phyloP scores from a whole-genome alignment of 2,888 invertebrate genomes.

The Amphipyra tragopoginis region DNA sequence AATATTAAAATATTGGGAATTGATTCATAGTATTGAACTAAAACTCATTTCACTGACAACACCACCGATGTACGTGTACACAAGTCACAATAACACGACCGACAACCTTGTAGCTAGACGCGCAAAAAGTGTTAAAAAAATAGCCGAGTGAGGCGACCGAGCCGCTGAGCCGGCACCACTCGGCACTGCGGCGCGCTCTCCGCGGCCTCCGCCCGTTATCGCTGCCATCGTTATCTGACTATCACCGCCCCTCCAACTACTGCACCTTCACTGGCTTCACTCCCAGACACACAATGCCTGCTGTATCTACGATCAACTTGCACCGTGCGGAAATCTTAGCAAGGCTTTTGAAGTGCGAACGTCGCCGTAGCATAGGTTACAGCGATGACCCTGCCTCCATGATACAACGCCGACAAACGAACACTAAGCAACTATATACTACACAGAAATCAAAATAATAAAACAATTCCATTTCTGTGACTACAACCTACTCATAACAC shows the following conservation, averaged over 20 bases:
- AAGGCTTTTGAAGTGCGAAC: constrained; percentile 36
- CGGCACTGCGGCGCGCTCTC: constrained; percentile 56
- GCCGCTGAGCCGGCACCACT: constrained; percentile 41
- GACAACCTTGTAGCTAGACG: constrained; percentile 65
- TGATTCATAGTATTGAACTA: constrained; percentile 9
- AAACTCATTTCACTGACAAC: constrained; percentile 44
- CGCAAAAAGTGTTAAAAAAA: constrained; percentile 66
- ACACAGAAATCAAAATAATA: too few relatives aligned
- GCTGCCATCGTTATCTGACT: constrained; percentile 80
- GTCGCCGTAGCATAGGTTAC: constrained; percentile 16
- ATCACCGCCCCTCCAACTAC: constrained; percentile 76
- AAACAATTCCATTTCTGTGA: too few relatives aligned
- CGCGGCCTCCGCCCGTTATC: constrained; percentile 78
- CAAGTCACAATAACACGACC: constrained; percentile 60
- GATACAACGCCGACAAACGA: constrained; percentile 25
- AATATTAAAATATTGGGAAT: constrained; percentile 10
- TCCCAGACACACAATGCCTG: constrained; percentile 48
- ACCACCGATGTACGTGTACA: constrained; percentile 33
- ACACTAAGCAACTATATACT: constrained; percentile 4
- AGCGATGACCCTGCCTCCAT: constrained; percentile 17
- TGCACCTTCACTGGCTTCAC: constrained; percentile 70
- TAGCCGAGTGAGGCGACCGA: constrained; percentile 45
- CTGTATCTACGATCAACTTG: constrained; percentile 64
- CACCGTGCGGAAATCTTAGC: constrained; percentile 48
- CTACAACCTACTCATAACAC: constrained; percentile 24